Conservation (phyloP, 2,797 vertebrate species). For the Platyrinchus mystaceus region DNA sequence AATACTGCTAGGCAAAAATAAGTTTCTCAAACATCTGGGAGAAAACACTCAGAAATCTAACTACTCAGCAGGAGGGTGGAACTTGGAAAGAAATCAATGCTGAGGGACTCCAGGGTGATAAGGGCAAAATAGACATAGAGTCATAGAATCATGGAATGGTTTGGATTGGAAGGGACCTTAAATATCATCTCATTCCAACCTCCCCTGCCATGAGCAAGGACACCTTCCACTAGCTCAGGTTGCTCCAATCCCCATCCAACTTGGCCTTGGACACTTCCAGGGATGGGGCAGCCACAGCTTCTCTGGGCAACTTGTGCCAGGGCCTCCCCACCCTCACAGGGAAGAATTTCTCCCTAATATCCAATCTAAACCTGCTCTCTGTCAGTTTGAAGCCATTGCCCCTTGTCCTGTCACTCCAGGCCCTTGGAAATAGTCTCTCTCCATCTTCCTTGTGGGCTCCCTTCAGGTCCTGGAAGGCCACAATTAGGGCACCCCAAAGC, state of each 20-base stretch:
- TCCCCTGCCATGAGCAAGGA: not conserved
- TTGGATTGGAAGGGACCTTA: not conserved
- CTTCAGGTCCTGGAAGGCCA: not conserved
- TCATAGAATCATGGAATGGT: not conserved
- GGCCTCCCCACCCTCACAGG: not conserved
- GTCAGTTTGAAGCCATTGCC: not conserved
- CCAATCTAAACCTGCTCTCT: not conserved
- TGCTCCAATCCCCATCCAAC: not conserved
- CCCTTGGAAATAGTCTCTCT: not conserved
- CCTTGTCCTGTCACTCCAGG: not conserved
- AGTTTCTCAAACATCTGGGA: not conserved
- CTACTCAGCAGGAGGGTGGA: not conserved
- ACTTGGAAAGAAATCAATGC: not conserved
- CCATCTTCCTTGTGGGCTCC: not conserved
- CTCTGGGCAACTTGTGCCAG: not conserved
- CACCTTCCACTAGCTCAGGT: accelerated
- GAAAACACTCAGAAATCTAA: not conserved
- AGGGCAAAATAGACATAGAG: not conserved
- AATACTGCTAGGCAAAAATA: not conserved
- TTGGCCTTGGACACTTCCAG: not conserved
- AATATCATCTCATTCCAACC: not conserved
- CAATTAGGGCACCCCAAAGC: not conserved
- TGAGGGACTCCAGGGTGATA: not conserved
- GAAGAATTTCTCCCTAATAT: not conserved
- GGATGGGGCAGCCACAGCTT: not conserved